A percentile compares a stretch with the other conserved stretches of the same genome.
phyloP scores from a whole-genome alignment of 2,113 vertebrate genomes.

The Microcebus jonahi region DNA sequence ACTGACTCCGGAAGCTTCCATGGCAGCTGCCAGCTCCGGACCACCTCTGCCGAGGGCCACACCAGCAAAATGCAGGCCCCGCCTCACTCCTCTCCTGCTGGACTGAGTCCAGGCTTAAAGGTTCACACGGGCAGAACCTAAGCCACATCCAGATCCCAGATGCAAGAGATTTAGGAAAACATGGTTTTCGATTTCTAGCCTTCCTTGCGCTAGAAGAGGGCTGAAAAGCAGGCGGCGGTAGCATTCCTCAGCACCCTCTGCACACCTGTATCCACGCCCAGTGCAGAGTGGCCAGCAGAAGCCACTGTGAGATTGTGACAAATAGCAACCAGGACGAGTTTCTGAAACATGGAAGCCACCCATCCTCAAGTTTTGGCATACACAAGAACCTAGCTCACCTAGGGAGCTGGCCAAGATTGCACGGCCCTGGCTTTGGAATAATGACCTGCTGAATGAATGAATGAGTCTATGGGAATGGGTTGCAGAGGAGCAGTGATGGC shows the following conservation, averaged over 20 bases:
- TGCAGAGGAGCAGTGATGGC: background rate
- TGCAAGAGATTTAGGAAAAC: background rate
- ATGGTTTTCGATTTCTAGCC: no score
- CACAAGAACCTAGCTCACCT: background rate
- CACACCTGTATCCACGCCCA: no score
- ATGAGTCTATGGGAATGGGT: rapidly evolving
- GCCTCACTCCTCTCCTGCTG: rapidly evolving
- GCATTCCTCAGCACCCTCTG: rapidly evolving
- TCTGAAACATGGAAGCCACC: background rate
- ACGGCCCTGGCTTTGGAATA: no score
- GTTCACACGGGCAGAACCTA: background rate
- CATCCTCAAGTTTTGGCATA: background rate
- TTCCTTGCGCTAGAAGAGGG: background rate
- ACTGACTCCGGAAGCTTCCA: background rate
- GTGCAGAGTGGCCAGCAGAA: background rate
- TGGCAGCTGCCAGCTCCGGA: background rate
- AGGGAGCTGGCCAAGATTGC: no score
- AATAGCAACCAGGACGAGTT: background rate
- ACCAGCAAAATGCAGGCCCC: background rate
- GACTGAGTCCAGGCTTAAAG: background rate
- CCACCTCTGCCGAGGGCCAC: background rate
- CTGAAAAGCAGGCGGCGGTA: no score
- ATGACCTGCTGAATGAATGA: background rate
- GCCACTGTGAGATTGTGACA: background rate
- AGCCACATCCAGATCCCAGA: background rate